Evolutionary conservation across 2,888 invertebrate species (phyloP).

Genomic region (Nemotelus nigrinus): DNA sequence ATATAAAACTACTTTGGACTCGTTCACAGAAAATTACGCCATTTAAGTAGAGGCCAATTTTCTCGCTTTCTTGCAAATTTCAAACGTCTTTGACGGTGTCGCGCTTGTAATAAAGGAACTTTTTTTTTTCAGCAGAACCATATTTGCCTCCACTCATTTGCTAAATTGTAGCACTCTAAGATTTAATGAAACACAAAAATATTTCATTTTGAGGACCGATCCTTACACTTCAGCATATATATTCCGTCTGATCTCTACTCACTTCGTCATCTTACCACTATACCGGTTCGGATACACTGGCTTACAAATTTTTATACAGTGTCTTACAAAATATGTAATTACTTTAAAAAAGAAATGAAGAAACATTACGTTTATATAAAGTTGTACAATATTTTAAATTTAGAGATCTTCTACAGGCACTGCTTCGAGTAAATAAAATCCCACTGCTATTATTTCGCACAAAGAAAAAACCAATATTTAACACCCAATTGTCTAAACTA

Average conservation of each 20-base stretch:
- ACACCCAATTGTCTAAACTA: slow-evolving; percentile 11
- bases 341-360: slow-evolving; percentile 6
- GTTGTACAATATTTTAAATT: slow-evolving; percentile 16
- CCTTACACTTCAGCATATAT: too few species aligned
- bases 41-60: background rate
- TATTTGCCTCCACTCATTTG: slow-evolving; percentile 11
- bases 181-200: too few species aligned
- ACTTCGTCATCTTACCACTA: too few species aligned
- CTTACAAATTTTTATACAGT: too few species aligned
- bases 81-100: background rate
- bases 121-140: slow-evolving; percentile 3
- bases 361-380: slow-evolving; percentile 10
- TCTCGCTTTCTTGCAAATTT: slow-evolving; percentile 15
- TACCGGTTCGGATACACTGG: too few species aligned
- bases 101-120: slow-evolving; percentile 20
- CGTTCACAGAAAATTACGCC: slow-evolving; percentile 23
- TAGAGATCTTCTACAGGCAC: slow-evolving; percentile 16
- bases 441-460: slow-evolving; percentile 7
- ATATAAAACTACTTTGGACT: slow-evolving; percentile 9
- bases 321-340: background rate
- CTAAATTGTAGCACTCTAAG: background rate
- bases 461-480: slow-evolving; percentile 16
- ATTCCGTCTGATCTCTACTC: too few species aligned
- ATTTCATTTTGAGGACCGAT: too few species aligned
- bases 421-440: slow-evolving; percentile 19